These are phyloP conservation scores for Cerceris ruficornis DNA, from an alignment of 2,888 invertebrate species.

Conservation along the genomic window DNA sequence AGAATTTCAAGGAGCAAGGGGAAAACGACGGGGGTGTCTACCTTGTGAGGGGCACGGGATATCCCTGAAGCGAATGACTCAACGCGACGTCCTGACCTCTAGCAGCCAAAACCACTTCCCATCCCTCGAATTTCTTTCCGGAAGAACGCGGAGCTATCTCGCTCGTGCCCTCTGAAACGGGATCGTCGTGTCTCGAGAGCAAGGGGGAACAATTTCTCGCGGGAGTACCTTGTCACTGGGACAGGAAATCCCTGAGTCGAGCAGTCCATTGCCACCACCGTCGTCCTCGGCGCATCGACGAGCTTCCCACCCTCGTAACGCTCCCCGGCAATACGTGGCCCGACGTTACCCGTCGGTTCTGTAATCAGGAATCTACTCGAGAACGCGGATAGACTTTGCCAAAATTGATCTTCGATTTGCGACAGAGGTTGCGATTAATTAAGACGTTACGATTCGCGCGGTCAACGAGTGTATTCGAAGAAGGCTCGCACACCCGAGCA, in stretches of 20 bases:
- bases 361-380: conserved; percentile 64
- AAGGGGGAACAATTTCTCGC: conserved; percentile 1
- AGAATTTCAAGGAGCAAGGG: conserved; percentile 33
- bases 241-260: conserved; percentile 87
- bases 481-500: conserved; percentile 22
- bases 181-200: conserved; percentile 36
- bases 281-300: conserved; percentile 82
- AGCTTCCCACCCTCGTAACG: conserved; percentile 87
- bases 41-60: conserved; percentile 90
- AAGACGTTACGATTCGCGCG: too few relatives aligned
- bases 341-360: conserved; percentile 86
- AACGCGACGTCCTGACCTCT: conserved; percentile 82
- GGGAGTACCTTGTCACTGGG: conserved; percentile 86
- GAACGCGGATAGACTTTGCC: conserved; percentile 18
- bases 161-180: conserved; percentile 86
- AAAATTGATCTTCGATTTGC: background rate
- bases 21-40: conserved; percentile 77
- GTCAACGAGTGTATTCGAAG: background rate
- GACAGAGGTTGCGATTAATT: too few relatives aligned
- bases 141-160: conserved; percentile 85
- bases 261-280: conserved; percentile 86
- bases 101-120: conserved; percentile 82
- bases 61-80: conserved; percentile 89
- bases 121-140: conserved; percentile 82
- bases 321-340: conserved; percentile 85